A percentile compares a stretch with the other conserved stretches of the same genome.
These are phyloP conservation scores for Xyrauchen texanus DNA, from an alignment of 2,113 vertebrate genomes.

Conservation along the genomic window DNA sequence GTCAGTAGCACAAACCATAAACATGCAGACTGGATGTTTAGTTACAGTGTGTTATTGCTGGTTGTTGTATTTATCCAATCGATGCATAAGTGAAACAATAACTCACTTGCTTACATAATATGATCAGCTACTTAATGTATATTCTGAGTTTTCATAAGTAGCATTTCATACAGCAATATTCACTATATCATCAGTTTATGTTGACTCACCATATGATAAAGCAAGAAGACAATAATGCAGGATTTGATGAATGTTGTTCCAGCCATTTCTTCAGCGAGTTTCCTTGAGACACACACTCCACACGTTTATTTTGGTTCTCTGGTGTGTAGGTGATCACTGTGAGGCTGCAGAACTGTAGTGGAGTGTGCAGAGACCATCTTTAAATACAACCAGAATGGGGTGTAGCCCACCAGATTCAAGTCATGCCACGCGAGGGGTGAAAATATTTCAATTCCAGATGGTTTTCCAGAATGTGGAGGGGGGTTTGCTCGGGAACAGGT, in stretches of 20 bases:
- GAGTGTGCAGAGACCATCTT: constrained; percentile 47
- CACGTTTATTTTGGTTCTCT: constrained; percentile 42
- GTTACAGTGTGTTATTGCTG: background rate
- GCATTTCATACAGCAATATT: background rate
- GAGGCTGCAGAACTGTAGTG: constrained; percentile 46
- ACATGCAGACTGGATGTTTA: background rate
- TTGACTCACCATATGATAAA: constrained; percentile 57
- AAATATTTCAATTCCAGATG: constrained; percentile 63
- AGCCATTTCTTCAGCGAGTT: constrained; percentile 53
- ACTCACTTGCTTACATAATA: background rate
- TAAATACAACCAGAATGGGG: constrained; percentile 65
- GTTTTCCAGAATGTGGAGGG: constrained; percentile 57
- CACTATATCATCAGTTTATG: background rate
- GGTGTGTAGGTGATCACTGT: constrained; percentile 22
- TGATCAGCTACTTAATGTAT: background rate
- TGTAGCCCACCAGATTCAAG: constrained; percentile 62
- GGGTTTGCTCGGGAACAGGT: too few relatives aligned
- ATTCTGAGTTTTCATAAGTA: background rate
- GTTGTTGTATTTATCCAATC: background rate
- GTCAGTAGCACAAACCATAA: background rate
- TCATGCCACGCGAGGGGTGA: constrained; percentile 59
- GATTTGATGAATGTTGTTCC: constrained; percentile 37
- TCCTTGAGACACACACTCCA: constrained; percentile 4
- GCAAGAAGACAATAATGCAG: constrained; percentile 48
- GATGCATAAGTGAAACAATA: background rate